Conservation (phyloP, 2,888 invertebrate species). For the Pseudococcus viburni region DNA sequence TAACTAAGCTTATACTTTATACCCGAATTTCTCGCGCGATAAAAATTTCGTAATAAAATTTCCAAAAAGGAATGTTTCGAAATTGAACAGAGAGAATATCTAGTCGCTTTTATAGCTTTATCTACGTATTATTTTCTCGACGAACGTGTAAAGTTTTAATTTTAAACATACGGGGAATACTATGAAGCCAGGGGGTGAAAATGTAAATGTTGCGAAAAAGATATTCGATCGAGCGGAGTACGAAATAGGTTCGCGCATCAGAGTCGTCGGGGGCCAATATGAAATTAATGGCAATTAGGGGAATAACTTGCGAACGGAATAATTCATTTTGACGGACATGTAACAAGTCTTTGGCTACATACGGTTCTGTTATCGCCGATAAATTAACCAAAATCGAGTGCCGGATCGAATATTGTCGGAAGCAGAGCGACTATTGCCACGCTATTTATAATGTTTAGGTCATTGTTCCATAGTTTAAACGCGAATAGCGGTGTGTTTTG, state of each 20-base stretch:
- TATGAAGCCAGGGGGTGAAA: not conserved
- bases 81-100: not conserved
- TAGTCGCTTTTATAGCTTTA: not conserved
- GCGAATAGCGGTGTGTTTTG: constrained; percentile 42
- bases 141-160: not conserved
- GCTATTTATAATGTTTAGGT: constrained; percentile 45
- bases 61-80: not conserved
- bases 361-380: constrained; percentile 26
- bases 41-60: constrained; percentile 7
- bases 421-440: constrained; percentile 30
- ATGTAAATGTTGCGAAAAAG: not conserved
- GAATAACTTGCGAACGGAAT: not conserved
- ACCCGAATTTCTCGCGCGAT: not conserved
- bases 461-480: constrained; percentile 38
- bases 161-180: not conserved
- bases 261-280: not conserved
- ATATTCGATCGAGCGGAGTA: not conserved
- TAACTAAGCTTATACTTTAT: not conserved
- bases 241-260: not conserved
- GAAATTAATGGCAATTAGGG: constrained; percentile 33
- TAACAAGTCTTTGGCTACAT: constrained; percentile 36
- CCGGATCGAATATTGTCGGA: constrained; percentile 38
- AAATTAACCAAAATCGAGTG: constrained; percentile 42
- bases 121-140: not conserved
- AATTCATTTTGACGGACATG: constrained; percentile 40